These are phyloP conservation scores for Epizoanthus stellaris DNA, from an alignment of 92 coral and sea anemone species.

Conservation along the genomic window DNA sequence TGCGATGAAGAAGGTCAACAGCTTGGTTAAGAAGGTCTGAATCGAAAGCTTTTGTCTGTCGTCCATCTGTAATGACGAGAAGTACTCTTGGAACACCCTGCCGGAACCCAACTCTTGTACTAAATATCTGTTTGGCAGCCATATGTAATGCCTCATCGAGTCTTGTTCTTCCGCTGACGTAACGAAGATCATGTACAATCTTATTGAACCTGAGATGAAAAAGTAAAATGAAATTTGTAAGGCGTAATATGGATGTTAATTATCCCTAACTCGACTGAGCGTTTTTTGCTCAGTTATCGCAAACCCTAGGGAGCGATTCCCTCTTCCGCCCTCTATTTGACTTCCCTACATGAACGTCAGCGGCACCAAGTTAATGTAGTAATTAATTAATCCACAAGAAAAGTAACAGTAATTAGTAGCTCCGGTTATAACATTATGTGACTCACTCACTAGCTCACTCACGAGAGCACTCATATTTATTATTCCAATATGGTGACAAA, in stretches of 20 bases:
- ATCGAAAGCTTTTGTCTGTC: background rate
- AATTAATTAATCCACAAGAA: too few relatives aligned
- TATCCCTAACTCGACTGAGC: background rate
- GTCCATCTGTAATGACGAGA: slow-evolving; percentile 66
- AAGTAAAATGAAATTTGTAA: background rate
- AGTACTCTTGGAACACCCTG: slow-evolving; percentile 74
- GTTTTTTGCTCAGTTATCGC: too few relatives aligned
- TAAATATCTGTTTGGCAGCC: slow-evolving; percentile 67
- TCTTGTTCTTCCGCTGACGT: background rate
- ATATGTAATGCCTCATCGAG: background rate
- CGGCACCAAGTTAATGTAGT: too few relatives aligned
- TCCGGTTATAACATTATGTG: too few relatives aligned
- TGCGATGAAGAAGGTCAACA: slow-evolving; percentile 53
- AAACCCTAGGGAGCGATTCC: too few relatives aligned
- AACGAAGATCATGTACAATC: background rate
- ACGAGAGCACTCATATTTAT: too few relatives aligned
- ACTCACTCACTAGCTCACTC: too few relatives aligned
- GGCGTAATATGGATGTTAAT: background rate
- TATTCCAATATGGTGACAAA: too few relatives aligned
- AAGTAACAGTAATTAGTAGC: too few relatives aligned
- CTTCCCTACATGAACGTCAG: too few relatives aligned
- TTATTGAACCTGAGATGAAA: background rate
- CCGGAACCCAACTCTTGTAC: slow-evolving; percentile 64
- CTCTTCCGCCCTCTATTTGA: too few relatives aligned
- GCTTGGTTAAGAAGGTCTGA: slow-evolving; percentile 28